These are phyloP conservation scores for Cinclus cinclus DNA, from an alignment of 2,113 vertebrate genomes.

Conservation along the genomic window DNA sequence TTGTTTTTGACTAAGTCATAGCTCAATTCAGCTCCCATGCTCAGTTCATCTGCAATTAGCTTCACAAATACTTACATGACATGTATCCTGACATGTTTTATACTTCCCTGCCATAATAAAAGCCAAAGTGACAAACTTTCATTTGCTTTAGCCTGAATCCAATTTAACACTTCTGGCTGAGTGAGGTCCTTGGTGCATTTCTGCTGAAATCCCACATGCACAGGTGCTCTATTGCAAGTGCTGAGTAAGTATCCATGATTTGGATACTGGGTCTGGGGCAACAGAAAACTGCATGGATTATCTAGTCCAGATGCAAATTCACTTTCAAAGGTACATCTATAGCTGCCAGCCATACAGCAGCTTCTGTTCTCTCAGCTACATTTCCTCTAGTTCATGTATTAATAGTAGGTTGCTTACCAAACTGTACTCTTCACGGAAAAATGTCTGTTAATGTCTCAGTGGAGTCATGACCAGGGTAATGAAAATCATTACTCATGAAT, in stretches of 20 bases:
- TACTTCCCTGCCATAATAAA: neutral
- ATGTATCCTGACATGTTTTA: neutral
- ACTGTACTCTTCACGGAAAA: neutral
- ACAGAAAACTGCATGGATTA: conserved; percentile 7
- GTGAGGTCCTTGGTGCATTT: neutral
- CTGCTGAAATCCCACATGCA: neutral
- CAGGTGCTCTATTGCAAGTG: neutral
- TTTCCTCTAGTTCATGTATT: conserved; percentile 13
- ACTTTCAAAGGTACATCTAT: conserved; percentile 14
- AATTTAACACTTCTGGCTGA: neutral
- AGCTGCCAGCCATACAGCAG: conserved; percentile 10
- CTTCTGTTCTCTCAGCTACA: neutral
- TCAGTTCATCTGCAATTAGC: neutral
- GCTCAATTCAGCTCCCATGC: neutral
- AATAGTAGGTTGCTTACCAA: neutral
- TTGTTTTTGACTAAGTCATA: neutral
- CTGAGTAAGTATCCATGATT: neutral
- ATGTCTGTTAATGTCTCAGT: neutral
- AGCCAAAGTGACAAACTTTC: neutral
- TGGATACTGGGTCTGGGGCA: neutral
- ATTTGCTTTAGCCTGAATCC: neutral
- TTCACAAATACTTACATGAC: neutral
- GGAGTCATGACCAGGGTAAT: neutral
- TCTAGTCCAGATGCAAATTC: conserved; percentile 1
- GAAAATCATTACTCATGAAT: neutral